Conservation (phyloP, 1,140 invertebrate genomes). For the Microplitis demolitor region DNA sequence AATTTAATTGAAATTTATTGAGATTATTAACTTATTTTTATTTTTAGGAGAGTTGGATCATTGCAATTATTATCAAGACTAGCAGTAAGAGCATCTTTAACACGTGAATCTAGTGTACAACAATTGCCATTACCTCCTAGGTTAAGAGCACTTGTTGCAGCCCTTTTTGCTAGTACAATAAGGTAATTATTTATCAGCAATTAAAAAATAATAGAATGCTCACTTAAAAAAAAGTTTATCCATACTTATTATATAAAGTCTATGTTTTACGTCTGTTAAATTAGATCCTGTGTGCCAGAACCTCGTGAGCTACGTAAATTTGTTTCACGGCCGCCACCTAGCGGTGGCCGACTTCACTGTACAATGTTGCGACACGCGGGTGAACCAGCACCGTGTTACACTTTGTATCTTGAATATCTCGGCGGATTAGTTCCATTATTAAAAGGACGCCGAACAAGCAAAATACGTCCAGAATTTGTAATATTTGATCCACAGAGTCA, state of each 20-base stretch:
- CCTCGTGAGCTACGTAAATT: conserved; percentile 86
- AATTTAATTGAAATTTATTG: conserved; percentile 11
- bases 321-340: conserved; percentile 87
- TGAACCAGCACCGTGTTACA: conserved; percentile 82
- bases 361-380: conserved; percentile 90
- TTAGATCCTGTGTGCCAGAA: conserved; percentile 92
- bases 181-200: conserved; percentile 36
- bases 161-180: conserved; percentile 95
- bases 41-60: conserved; percentile 78
- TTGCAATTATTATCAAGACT: conserved; percentile 86
- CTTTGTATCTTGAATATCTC: conserved; percentile 94
- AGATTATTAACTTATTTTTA: background rate
- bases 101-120: conserved; percentile 63
- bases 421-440: conserved; percentile 94
- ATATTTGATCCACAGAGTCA: conserved; percentile 91
- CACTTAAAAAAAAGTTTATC: too few relatives aligned
- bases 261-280: background rate
- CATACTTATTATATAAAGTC: too few relatives aligned
- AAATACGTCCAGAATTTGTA: conserved; percentile 96
- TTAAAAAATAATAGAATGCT: too few relatives aligned
- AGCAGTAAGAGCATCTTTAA: conserved; percentile 68
- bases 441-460: conserved; percentile 94
- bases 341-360: conserved; percentile 86
- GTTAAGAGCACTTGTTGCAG: conserved; percentile 81
- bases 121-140: conserved; percentile 83